phyloP scores from a whole-genome alignment of 35 echinoderm and acorn worm species.

The Ptychodera flava region DNA sequence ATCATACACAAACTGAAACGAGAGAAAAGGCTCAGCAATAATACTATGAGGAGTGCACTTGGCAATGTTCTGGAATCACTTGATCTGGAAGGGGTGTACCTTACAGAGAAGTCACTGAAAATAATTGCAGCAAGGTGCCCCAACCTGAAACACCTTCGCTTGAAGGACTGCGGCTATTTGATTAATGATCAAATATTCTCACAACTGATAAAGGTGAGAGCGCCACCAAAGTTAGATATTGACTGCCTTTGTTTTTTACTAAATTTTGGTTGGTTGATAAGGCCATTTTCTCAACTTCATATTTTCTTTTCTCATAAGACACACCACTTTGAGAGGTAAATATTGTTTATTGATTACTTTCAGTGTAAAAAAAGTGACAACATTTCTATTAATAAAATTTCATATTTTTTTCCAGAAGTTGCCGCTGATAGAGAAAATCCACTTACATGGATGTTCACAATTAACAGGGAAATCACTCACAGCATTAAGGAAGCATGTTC shows the following conservation, averaged over 20 bases:
- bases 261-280: no score
- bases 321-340: no score
- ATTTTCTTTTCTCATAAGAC: no score
- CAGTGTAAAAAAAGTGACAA: no score
- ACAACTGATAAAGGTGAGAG: constrained; percentile 61
- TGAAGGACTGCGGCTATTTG: constrained; percentile 66
- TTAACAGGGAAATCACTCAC: background rate
- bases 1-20: constrained; percentile 65
- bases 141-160: constrained; percentile 40
- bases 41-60: constrained; percentile 37
- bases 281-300: no score
- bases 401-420: background rate
- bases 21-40: constrained; percentile 55
- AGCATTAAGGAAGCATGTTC: background rate
- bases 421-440: background rate
- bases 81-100: constrained; percentile 45
- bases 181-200: constrained; percentile 59
- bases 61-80: constrained; percentile 41
- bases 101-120: constrained; percentile 65
- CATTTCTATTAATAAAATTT: no score
- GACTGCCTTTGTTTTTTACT: no score
- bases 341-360: no score
- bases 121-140: constrained; percentile 53
- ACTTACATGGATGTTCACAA: background rate
- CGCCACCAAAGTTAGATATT: background rate